A percentile compares a stretch with the other conserved stretches of the same genome.
phyloP scores from a whole-genome alignment of 2,113 vertebrate species.

The Mixornis gularis region DNA sequence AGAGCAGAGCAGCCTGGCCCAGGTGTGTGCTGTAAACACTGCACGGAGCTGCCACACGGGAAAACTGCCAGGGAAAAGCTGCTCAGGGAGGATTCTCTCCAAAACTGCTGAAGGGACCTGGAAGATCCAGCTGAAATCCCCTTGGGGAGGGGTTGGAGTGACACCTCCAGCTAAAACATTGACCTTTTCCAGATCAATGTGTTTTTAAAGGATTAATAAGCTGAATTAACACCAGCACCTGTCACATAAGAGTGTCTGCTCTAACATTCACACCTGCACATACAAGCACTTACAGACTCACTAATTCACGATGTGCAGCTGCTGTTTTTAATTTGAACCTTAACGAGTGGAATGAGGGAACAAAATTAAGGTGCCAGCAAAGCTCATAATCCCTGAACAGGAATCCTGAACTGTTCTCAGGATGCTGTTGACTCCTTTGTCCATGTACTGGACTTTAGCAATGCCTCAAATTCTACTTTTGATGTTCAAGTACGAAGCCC shows the following conservation, averaged over 20 bases:
- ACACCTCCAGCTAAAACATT: neutral
- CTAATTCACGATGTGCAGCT: neutral
- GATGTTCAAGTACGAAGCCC: slow-evolving; percentile 41
- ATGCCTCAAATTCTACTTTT: slow-evolving; percentile 23
- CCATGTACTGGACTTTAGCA: neutral
- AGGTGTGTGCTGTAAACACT: neutral
- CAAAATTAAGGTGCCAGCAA: neutral
- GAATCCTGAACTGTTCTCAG: neutral
- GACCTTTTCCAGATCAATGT: neutral
- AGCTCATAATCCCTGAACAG: neutral
- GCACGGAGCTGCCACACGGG: neutral
- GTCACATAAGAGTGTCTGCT: neutral
- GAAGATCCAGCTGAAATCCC: neutral
- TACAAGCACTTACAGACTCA: neutral
- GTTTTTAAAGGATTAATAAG: neutral
- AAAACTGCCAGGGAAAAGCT: neutral
- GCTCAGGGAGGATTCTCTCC: neutral
- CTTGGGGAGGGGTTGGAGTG: neutral
- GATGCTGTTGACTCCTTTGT: neutral
- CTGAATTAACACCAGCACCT: neutral
- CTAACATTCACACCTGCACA: neutral
- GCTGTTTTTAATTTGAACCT: neutral
- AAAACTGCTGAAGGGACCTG: neutral
- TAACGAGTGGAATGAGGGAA: neutral
- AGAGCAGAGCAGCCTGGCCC: neutral